Base-by-base conservation (phyloP, 2,797 vertebrate genomes). In the Pseudochirops corinnae region DNA sequence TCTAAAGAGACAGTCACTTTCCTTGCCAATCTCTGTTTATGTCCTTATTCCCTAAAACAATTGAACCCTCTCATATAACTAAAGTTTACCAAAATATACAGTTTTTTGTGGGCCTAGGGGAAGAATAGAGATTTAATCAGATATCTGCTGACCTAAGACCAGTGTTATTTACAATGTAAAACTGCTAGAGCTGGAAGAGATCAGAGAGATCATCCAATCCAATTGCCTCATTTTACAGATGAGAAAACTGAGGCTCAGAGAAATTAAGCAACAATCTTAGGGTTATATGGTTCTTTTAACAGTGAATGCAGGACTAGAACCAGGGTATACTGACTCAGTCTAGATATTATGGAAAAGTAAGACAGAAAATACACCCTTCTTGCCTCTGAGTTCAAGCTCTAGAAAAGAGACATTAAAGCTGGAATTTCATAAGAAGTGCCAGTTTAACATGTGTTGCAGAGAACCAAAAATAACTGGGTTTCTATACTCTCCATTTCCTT, bases 71-170 rank as follows among this genome's bases (percentile, higher is more conserved):
- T 31, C 90, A 1, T 26, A 33, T 56, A 56, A 3, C 26, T 55
- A 56, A 82, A 60, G 0, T 53, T 62, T 18, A 2, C 24, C 21
- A 4, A 1, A 55, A 53, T 58, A 94, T 90, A 39, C 28, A 28
- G 31, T 56, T 3, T 31, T 57, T 56, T 9, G 11, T 4, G 14
- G 16, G 52, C 26, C 29, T 90, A 28, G 33, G 0, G 3, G 28
- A 67, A 60, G n/a, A 74, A n/a, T 92, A 74, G 21, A 56, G n/a
- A 74, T 74, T 97, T 26, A 92, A 56, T 18, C 56, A 31, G 16
- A 95, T 52, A 55, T 13, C 1, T 10, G 0, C 52, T 31, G 26
- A 14, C n/a, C 62, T 55, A 50, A 93, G 55, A 6, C 56, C 46
- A 93, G 31, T 87, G 52, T 56, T 16, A 3, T 11, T 62, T 92